These are phyloP conservation scores for Conistra vaccinii DNA, from an alignment of 2,888 invertebrate genomes.

Conservation along the genomic window DNA sequence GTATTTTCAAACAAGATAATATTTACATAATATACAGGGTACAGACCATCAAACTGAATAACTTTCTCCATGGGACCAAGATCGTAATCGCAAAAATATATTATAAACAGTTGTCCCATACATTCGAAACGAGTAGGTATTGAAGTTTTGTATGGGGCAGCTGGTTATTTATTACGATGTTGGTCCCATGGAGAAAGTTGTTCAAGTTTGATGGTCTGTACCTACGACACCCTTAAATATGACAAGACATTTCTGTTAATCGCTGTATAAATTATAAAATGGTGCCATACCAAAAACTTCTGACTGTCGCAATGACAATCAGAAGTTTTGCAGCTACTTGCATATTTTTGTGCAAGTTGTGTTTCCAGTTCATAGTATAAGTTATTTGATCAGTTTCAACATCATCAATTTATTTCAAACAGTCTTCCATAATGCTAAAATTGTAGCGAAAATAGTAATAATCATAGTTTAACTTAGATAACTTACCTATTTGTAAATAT, in stretches of 20 bases:
- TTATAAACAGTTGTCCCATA: no score
- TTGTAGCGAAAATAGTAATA: neutral
- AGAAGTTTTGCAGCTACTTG: neutral
- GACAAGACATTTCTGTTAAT: neutral
- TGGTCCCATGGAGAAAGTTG: neutral
- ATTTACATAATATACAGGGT: no score
- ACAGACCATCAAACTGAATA: no score
- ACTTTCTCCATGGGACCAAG: neutral
- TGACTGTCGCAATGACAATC: neutral
- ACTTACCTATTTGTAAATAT: neutral
- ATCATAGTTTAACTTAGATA: neutral
- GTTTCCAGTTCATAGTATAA: neutral
- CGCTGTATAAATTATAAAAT: neutral
- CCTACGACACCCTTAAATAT: neutral
- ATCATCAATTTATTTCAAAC: neutral
- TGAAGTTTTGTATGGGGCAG: no score
- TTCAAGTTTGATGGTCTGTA: neutral
- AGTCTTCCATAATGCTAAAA: constrained; percentile 4
- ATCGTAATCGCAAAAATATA: neutral
- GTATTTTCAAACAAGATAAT: neutral
- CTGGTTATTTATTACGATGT: neutral
- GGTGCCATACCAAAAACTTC: neutral
- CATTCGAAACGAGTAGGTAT: no score
- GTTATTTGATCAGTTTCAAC: constrained; percentile 3
- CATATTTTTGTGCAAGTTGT: neutral